phyloP scores from a whole-genome alignment of 2,797 vertebrate genomes.

The Chrosomus eos region DNA sequence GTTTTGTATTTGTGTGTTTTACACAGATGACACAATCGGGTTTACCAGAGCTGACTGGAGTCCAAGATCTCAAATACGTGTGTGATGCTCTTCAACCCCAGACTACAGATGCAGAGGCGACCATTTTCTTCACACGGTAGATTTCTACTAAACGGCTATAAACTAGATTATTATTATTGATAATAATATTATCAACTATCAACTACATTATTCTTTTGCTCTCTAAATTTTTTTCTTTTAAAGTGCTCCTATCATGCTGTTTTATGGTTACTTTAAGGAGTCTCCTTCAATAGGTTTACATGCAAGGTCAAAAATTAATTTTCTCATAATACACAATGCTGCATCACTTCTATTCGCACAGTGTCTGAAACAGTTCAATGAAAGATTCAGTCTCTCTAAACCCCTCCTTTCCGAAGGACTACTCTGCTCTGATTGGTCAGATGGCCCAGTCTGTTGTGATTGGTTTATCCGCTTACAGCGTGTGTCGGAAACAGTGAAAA shows the following conservation, averaged over 20 bases:
- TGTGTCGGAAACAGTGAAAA: neutral
- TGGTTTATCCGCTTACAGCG: neutral
- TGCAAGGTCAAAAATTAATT: neutral
- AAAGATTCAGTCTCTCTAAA: neutral
- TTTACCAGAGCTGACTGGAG: conserved; percentile 89
- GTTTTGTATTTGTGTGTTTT: conserved; percentile 20
- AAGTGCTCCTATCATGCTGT: neutral
- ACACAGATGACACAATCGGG: conserved; percentile 94
- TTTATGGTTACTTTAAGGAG: neutral
- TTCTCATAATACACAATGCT: neutral
- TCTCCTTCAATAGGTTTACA: neutral
- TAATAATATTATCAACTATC: neutral
- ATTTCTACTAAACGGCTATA: neutral
- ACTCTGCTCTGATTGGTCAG: neutral
- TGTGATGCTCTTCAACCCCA: conserved; percentile 94
- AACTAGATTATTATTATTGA: neutral
- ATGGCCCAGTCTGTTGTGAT: neutral
- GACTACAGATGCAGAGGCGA: conserved; percentile 95
- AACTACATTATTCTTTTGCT: neutral
- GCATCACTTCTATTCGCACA: neutral
- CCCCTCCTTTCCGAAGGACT: neutral
- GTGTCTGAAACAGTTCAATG: neutral
- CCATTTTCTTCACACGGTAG: conserved; percentile 97
- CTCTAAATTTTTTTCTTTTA: neutral
- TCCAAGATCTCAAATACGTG: conserved; percentile 95